A percentile compares a stretch with the other conserved stretches of the same genome.
Conservation (phyloP, 2,888 invertebrate species). For the Bruchidius siliquastri region DNA sequence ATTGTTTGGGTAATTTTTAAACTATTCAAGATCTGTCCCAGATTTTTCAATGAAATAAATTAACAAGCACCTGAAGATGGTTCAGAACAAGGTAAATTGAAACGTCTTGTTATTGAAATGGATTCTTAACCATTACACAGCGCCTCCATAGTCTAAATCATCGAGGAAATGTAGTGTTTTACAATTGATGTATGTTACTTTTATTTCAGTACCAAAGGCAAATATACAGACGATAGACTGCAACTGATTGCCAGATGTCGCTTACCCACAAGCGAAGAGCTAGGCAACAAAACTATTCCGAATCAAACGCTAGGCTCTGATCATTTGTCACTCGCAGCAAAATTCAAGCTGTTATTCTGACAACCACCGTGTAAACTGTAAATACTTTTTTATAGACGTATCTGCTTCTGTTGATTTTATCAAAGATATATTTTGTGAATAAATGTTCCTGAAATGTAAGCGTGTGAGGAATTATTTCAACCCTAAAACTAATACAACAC, state of each 20-base stretch:
- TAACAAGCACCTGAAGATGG: too few relatives aligned
- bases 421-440: neutral
- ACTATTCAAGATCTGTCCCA: too few relatives aligned
- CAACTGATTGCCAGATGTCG: slow-evolving; percentile 59
- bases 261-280: slow-evolving; percentile 55
- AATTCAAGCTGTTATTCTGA: slow-evolving; percentile 56
- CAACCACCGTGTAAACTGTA: neutral
- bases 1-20: too few relatives aligned
- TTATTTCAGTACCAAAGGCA: neutral
- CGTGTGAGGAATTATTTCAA: neutral
- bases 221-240: slow-evolving; percentile 48
- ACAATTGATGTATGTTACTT: too few relatives aligned
- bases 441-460: neutral
- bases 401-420: slow-evolving; percentile 1
- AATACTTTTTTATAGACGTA: neutral
- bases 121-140: too few relatives aligned
- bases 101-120: too few relatives aligned
- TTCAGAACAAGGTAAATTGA: too few relatives aligned
- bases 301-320: slow-evolving; percentile 74
- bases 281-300: slow-evolving; percentile 61
- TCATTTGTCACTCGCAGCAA: slow-evolving; percentile 75
- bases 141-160: too few relatives aligned
- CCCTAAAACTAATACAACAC: too few relatives aligned
- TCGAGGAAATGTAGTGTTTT: too few relatives aligned
- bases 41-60: too few relatives aligned